Evolutionary conservation across 2,888 invertebrate species (phyloP), one percentile per base, ranked within the genome.

Genomic region (Tanytarsus gracilentus): DNA sequence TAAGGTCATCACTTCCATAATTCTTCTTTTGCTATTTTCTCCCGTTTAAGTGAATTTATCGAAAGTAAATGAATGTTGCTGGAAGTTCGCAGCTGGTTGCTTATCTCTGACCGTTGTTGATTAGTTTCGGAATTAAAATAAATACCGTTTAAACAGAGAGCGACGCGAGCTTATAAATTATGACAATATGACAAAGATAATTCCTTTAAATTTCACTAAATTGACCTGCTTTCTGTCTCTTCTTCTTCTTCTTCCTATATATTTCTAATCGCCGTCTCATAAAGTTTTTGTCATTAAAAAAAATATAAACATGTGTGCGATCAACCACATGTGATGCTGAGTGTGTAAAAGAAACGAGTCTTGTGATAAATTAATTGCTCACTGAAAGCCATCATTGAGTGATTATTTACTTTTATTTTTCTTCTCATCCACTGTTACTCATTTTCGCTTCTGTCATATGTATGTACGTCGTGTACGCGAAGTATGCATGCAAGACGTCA

Each of bases 401-500:
- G 23, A 33, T n/a, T 14, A 14, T 33, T n/a, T 33, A 33, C 14
- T 33, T 33, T 14, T 16, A 21, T 44, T 44, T 44, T 44, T 44
- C 18, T 44, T 44, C 18, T 18, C 21, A 23, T 36, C 36, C 9
- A 18, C 23, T 23, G 44, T 9, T 21, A 44, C 44, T 44, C 44
- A n/a, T n/a, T n/a, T n/a, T n/a, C n/a, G n/a, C n/a, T n/a, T n/a
- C n/a, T n/a, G 44, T 44, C 44, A 44, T 44, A 44, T 44, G 44
- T 18, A 23, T 44, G 18, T 44, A 44, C 44, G 23, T 23, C 44
- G 23, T 44, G 23, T 44, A 44, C n/a, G 21, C 44, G 18, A 40
- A 40, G 21, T 18, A 18, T 18, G 11, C 21, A 44, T 21, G 23
- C 44, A 44, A 56, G 21, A 58, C 58, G 58, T 58, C 58, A 58